These are phyloP conservation scores for Amphimedon queenslandica DNA, from an alignment of 37 sponge, comb jelly and placozoan species.

Conservation along the genomic window DNA sequence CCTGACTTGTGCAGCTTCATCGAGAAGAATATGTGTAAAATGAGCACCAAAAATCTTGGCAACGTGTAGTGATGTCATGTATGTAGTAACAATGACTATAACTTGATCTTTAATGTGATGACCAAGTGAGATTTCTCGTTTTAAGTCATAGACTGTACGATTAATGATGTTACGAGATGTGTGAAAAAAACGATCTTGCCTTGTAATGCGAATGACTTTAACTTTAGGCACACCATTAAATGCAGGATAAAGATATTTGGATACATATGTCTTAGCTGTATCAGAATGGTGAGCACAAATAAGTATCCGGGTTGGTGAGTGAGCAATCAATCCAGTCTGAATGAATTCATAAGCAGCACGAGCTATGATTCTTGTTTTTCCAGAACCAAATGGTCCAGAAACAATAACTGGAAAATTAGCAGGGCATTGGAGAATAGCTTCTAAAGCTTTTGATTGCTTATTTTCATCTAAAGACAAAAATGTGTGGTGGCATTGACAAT, in stretches of 20 bases:
- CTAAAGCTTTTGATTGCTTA: conserved; percentile 25
- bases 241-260: conserved; percentile 38
- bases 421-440: conserved; percentile 7
- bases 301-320: conserved; percentile 19
- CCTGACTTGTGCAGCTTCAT: neutral
- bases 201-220: neutral
- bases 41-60: neutral
- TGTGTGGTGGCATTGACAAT: neutral
- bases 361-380: conserved; percentile 62
- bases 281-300: conserved; percentile 54
- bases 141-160: neutral
- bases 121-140: neutral
- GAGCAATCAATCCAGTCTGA: neutral
- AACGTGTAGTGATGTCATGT: neutral
- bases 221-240: neutral
- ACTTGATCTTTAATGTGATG: neutral
- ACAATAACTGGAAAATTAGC: conserved; percentile 36
- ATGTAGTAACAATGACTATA: neutral
- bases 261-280: conserved; percentile 58
- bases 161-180: neutral
- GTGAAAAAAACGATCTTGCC: neutral
- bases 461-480: neutral
- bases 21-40: neutral
- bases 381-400: conserved; percentile 80
- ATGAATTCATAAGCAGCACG: conserved; percentile 53